Evolutionary conservation across 2,888 invertebrate genomes (phyloP).

Genomic region (Eristalis intricaria): DNA sequence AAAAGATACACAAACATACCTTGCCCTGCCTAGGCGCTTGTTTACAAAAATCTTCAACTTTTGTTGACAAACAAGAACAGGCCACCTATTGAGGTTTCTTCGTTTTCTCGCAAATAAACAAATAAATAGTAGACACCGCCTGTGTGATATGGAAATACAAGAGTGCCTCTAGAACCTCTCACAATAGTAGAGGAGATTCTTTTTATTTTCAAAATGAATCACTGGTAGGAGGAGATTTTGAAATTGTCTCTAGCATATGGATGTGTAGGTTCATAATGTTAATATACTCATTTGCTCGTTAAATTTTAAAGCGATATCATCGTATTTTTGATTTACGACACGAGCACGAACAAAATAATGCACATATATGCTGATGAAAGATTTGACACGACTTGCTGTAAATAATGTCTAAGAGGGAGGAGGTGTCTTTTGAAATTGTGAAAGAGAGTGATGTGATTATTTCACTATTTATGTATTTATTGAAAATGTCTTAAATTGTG

Average conservation of each 20-base stretch:
- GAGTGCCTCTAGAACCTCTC: neutral
- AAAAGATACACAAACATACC: slow-evolving; percentile 3
- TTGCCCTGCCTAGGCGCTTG: neutral
- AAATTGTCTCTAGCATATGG: neutral
- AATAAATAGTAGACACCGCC: slow-evolving; percentile 4
- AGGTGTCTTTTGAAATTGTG: neutral
- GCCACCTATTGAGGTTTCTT: neutral
- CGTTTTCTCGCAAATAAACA: slow-evolving; percentile 8
- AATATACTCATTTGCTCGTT: neutral
- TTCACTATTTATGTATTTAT: neutral
- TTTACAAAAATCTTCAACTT: slow-evolving; percentile 23
- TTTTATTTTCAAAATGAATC: neutral
- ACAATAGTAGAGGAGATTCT: neutral
- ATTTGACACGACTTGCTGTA: neutral
- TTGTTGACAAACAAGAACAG: slow-evolving; percentile 25
- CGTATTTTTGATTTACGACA: neutral
- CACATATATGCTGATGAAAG: neutral
- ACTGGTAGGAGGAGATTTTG: neutral
- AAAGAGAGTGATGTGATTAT: neutral
- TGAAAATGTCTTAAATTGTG: no score
- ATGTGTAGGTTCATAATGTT: neutral
- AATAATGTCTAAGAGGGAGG: neutral
- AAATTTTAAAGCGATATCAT: neutral
- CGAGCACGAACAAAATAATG: neutral
- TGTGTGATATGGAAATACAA: neutral